Conservation (phyloP, 2,888 invertebrate species). For the Drosophila austrosaltans region DNA sequence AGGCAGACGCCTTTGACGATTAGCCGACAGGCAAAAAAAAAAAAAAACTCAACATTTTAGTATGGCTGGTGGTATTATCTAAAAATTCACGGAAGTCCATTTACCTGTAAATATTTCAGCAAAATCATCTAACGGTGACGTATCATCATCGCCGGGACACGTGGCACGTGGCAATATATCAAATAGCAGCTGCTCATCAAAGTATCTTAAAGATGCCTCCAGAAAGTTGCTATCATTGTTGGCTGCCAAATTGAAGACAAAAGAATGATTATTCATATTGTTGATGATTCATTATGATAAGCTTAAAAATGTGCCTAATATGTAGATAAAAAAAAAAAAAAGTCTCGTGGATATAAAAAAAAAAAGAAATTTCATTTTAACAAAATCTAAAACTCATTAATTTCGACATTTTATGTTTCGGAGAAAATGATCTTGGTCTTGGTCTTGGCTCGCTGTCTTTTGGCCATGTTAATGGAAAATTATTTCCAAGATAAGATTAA, state of each 20-base stretch:
- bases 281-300: conserved; percentile 9
- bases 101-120: conserved; percentile 80
- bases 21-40: not conserved
- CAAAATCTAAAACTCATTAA: no score
- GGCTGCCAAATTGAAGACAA: conserved; percentile 34
- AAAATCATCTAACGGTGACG: conserved; percentile 77
- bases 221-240: conserved; percentile 68
- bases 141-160: conserved; percentile 58
- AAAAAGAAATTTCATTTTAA: no score
- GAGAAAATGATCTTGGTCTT: conserved; percentile 16
- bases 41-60: not conserved
- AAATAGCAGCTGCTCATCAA: conserved; percentile 71
- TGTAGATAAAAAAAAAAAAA: no score
- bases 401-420: no score
- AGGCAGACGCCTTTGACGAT: not conserved
- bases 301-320: not conserved
- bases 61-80: not conserved
- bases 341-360: no score
- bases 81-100: conserved; percentile 21
- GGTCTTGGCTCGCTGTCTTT: not conserved
- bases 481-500: conserved; percentile 29
- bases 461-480: conserved; percentile 22
- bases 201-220: conserved; percentile 68
- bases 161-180: conserved; percentile 68
- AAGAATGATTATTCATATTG: conserved; percentile 4